These are phyloP conservation scores for Megaceryle maxima DNA, from an alignment of 2,113 vertebrate species.

Conservation along the genomic window DNA sequence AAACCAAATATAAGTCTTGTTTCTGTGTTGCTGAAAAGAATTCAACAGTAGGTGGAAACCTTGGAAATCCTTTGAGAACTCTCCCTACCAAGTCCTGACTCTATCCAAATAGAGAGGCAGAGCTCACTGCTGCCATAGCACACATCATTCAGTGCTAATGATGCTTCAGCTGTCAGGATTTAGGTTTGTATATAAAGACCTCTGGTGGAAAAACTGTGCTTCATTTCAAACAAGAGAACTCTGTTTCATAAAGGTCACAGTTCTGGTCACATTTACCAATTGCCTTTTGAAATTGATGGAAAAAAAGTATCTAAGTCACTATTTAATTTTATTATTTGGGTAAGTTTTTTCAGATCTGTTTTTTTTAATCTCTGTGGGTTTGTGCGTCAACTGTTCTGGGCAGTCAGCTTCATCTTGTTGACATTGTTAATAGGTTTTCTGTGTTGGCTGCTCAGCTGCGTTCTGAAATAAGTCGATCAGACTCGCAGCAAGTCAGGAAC, in stretches of 20 bases:
- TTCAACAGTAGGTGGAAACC: conserved; percentile 37
- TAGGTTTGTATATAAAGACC: neutral
- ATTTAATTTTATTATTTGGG: neutral
- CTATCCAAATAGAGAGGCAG: neutral
- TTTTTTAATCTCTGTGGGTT: neutral
- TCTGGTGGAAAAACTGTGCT: conserved; percentile 27
- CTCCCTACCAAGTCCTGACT: neutral
- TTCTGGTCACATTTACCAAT: conserved; percentile 20
- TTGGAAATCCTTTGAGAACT: conserved; percentile 42
- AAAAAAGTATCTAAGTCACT: neutral
- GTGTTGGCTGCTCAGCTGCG: conserved; percentile 45
- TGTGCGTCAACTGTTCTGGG: conserved; percentile 51
- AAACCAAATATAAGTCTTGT: neutral
- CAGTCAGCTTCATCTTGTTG: conserved; percentile 19
- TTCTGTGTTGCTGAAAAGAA: neutral
- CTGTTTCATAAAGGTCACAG: conserved; percentile 53
- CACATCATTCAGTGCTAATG: neutral
- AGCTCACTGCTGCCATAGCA: neutral
- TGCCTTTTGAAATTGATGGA: conserved; percentile 20
- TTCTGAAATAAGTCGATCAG: conserved; percentile 49
- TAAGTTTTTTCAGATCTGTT: neutral
- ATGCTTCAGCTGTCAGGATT: conserved; percentile 17
- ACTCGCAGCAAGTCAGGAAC: conserved; percentile 34
- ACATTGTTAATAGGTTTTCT: conserved; percentile 42
- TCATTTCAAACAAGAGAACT: conserved; percentile 36